Conservation (phyloP, 2,888 invertebrate genomes). For the Drosophila atripex region DNA sequence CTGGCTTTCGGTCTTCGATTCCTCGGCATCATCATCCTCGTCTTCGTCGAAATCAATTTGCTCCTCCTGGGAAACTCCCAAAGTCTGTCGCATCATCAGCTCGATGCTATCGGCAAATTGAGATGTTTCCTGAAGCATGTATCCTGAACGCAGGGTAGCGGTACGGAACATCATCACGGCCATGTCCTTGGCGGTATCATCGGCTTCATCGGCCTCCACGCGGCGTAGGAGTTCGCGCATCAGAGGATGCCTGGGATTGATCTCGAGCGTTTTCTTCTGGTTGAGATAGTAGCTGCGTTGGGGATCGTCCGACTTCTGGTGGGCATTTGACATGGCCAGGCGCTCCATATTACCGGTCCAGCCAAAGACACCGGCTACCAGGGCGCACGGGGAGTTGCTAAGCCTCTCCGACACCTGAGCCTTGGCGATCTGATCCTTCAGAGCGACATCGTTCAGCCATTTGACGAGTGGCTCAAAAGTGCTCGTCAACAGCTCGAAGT, state of each 20-base stretch:
- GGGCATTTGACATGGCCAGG: constrained; percentile 96
- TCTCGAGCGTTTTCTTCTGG: constrained; percentile 98
- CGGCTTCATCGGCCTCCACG: constrained; percentile 90
- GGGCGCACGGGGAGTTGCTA: constrained; percentile 96
- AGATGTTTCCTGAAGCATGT: constrained; percentile 92
- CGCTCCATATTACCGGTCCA: constrained; percentile 99
- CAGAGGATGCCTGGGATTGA: constrained; percentile 98
- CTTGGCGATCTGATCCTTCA: constrained; percentile 91
- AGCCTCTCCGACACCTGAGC: constrained; percentile 94
- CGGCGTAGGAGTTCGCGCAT: constrained; percentile 94
- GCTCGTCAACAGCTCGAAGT: constrained; percentile 89
- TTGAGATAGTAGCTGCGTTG: constrained; percentile 93
- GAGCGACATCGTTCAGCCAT: constrained; percentile 93
- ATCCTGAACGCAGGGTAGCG: constrained; percentile 97
- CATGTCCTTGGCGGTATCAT: constrained; percentile 91
- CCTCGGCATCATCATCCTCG: constrained; percentile 83
- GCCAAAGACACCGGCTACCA: constrained; percentile 98
- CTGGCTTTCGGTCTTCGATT: constrained; percentile 77
- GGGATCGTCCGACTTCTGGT: constrained; percentile 97
- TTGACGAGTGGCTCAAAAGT: constrained; percentile 94
- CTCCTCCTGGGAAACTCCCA: constrained; percentile 92
- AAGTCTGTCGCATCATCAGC: constrained; percentile 91
- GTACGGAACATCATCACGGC: constrained; percentile 96
- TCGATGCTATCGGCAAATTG: constrained; percentile 97
- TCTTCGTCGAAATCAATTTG: constrained; percentile 84